phyloP scores from a whole-genome alignment of 1,140 invertebrate species.

The Leptestheria dahalacensis region DNA sequence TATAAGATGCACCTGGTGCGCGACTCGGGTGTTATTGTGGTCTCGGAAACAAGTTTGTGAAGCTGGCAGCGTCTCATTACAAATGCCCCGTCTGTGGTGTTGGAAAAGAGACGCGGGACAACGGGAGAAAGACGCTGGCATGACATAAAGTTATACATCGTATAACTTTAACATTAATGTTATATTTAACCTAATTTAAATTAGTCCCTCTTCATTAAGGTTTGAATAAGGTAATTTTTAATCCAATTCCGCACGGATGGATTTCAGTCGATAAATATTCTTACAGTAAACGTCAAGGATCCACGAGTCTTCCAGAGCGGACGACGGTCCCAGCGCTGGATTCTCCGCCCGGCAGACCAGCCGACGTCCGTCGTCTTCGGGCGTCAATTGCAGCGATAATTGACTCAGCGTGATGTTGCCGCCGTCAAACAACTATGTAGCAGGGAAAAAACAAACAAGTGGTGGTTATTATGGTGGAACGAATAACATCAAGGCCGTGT shows the following conservation, averaged over 20 bases:
- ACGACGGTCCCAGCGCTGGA: conserved; percentile 62
- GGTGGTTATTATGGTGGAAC: background rate
- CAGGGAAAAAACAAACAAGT: conserved; percentile 16
- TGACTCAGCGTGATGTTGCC: conserved; percentile 71
- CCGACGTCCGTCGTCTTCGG: conserved; percentile 61
- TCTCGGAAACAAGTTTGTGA: no score
- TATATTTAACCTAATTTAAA: no score
- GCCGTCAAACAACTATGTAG: conserved; percentile 50
- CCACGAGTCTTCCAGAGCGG: conserved; percentile 58
- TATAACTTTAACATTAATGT: no score
- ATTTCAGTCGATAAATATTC: conserved; percentile 35
- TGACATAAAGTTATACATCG: no score
- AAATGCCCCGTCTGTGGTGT: no score
- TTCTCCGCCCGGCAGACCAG: conserved; percentile 77
- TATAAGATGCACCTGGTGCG: no score
- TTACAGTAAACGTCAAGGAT: conserved; percentile 76
- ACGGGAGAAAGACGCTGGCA: no score
- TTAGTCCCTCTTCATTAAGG: background rate
- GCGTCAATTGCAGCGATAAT: conserved; percentile 53
- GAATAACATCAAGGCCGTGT: no score
- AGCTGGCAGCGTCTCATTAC: no score
- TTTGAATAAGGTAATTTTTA: no score
- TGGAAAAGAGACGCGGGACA: no score
- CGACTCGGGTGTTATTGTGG: no score
- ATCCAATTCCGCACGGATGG: background rate